Percentiles rank a stretch among this genome's conserved stretches.
Conservation (phyloP, 1,140 invertebrate species). For the Macrocentrus cingulum region DNA sequence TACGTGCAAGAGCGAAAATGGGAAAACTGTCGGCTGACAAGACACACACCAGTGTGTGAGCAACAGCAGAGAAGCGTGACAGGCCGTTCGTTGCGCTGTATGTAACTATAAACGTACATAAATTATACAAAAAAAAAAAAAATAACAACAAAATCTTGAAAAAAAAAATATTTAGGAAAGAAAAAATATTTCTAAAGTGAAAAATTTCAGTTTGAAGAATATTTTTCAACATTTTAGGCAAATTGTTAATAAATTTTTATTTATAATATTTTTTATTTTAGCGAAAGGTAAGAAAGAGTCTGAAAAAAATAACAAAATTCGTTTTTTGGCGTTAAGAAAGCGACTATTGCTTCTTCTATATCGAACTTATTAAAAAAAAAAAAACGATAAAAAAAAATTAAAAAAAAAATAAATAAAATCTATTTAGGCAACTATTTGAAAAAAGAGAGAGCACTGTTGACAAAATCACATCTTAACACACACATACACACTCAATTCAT, state of each 20-base stretch:
- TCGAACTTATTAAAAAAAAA: neutral
- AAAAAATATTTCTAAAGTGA: neutral
- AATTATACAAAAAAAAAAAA: neutral
- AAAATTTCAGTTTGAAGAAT: neutral
- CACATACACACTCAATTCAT: neutral
- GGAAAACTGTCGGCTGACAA: constrained; percentile 2
- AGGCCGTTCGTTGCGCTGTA: neutral
- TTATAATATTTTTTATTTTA: neutral
- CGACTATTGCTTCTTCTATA: neutral
- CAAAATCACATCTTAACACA: neutral
- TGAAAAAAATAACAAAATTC: too few species aligned
- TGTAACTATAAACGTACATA: neutral
- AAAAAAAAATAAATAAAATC: neutral
- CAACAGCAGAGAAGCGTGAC: neutral
- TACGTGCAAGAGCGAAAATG: neutral
- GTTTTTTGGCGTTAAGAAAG: too few species aligned
- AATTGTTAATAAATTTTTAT: constrained; percentile 16
- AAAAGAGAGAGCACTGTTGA: constrained; percentile 18
- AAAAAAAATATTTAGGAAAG: neutral
- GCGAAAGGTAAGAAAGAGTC: too few species aligned
- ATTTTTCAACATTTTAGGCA: constrained; percentile 1
- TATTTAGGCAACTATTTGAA: neutral
- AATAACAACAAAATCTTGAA: neutral
- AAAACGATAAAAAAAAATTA: too few species aligned
- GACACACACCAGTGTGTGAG: neutral